phyloP scores from a whole-genome alignment of 2,797 vertebrate genomes.

The Centroberyx gerrardi region DNA sequence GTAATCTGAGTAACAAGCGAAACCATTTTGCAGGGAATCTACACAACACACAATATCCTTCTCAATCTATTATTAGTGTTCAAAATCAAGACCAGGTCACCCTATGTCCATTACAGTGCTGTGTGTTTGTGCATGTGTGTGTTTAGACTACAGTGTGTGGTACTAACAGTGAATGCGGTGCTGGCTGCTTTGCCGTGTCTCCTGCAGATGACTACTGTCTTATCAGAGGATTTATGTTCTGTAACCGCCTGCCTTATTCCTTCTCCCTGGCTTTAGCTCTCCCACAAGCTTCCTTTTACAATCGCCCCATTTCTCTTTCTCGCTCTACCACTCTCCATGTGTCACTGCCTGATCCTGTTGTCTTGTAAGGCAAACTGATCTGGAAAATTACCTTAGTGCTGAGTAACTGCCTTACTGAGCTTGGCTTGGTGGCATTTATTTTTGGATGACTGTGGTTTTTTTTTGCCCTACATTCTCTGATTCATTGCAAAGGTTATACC shows the following conservation, averaged over 20 bases:
- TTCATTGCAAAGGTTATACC: slow-evolving; percentile 6
- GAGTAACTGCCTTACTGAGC: slow-evolving; percentile 2
- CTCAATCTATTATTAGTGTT: not conserved
- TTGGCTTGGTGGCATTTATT: not conserved
- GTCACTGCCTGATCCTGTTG: slow-evolving; percentile 18
- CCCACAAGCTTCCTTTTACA: slow-evolving; percentile 13
- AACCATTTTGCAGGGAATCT: not conserved
- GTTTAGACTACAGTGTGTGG: not conserved
- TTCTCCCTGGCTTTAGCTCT: slow-evolving; percentile 28
- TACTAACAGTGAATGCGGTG: slow-evolving; percentile 6
- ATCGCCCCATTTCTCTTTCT: slow-evolving; percentile 39
- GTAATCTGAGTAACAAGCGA: not conserved
- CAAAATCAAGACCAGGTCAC: not conserved
- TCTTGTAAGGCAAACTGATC: slow-evolving; percentile 30
- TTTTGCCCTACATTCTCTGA: not conserved
- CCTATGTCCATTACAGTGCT: not conserved
- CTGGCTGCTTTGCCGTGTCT: slow-evolving; percentile 39
- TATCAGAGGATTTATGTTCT: slow-evolving; percentile 61
- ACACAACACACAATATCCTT: slow-evolving; percentile 20
- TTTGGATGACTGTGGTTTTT: not conserved
- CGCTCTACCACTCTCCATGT: slow-evolving; percentile 19
- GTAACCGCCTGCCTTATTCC: slow-evolving; percentile 40
- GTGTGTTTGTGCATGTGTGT: slow-evolving; percentile 3
- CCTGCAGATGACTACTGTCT: slow-evolving; percentile 52
- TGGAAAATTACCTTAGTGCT: not conserved